Evolutionary conservation across 1,140 invertebrate species (phyloP).

Genomic region (Drosophila rhopaloa): DNA sequence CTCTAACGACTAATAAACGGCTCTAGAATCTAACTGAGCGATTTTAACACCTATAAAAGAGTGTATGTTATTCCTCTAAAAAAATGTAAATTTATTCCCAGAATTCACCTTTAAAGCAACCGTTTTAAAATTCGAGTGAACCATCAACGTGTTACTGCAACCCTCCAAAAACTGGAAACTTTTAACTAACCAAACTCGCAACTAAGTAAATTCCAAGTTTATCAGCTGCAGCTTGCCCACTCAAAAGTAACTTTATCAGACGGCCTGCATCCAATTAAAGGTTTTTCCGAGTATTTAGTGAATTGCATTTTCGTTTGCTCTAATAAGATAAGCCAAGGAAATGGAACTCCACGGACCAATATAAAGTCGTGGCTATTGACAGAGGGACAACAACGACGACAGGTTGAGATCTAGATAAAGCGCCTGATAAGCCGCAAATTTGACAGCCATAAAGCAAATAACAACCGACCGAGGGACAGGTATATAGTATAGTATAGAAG

Average conservation of each 20-base stretch:
- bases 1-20: no score
- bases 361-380: constrained; percentile 59
- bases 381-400: constrained; percentile 30
- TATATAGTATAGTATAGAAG: constrained; percentile 42
- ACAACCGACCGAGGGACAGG: constrained; percentile 36
- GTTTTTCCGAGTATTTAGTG: constrained; percentile 36
- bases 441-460: constrained; percentile 74
- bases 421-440: constrained; percentile 72
- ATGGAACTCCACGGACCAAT: constrained; percentile 25
- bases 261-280: constrained; percentile 60
- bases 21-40: background rate
- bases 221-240: constrained; percentile 50
- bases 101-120: background rate
- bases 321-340: constrained; percentile 61
- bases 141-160: background rate
- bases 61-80: background rate
- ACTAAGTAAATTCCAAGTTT: constrained; percentile 42
- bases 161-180: constrained; percentile 23
- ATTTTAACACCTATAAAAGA: background rate
- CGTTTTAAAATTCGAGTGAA: background rate
- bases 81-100: background rate
- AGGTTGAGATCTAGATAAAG: constrained; percentile 53
- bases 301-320: constrained; percentile 52
- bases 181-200: constrained; percentile 20
- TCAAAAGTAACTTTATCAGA: constrained; percentile 48